Evolutionary conservation across 2,888 invertebrate species (phyloP), one percentile per base, ranked within the genome.

Genomic region (Chymomyza procnemis): DNA sequence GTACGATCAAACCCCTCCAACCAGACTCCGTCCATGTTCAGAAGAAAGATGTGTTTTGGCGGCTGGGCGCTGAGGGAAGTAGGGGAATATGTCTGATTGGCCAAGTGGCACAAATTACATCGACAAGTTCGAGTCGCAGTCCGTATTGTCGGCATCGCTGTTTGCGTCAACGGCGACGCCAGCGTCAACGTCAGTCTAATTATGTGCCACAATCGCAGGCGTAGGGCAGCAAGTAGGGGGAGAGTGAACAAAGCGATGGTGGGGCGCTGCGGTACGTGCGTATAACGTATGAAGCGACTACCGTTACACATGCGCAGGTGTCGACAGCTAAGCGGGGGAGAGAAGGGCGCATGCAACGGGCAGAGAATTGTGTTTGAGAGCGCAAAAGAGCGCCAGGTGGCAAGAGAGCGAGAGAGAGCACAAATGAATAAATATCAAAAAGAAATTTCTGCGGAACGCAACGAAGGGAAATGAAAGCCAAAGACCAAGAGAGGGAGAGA

Each of bases 41-140:
- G 41, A 58, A 63, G 56, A 14, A 61, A 69, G 46, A 61, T 72
- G 54, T 61, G 59, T 55, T n/a, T n/a, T n/a, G n/a, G n/a, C n/a
- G n/a, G n/a, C n/a, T n/a, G n/a, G n/a, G n/a, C n/a, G 4, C 50
- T 2, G 50, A 2, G 50, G 19, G 50, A 12, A 9, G 50, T 18
- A 18, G 50, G 16, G 50, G 14, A 19, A 50, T 2, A 50, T 56
- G 66, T 46, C 22, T 65, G 62, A 71, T 68, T 71, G 57, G 61
- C 55, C 66, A 74, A 74, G 64, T 74, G 82, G 66, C 68, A 60
- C 67, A 58, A 71, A 67, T 75, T 60, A 66, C 78, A 64, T 61
- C 57, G 26, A 34, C 46, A 14, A 16, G 19, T 77, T 75, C 50
- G 52, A 50, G 26, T 50, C 65, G 61, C 46, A 52, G 73, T 57